phyloP scores from a whole-genome alignment of 1,140 invertebrate genomes.

The Bombus balteatus region DNA sequence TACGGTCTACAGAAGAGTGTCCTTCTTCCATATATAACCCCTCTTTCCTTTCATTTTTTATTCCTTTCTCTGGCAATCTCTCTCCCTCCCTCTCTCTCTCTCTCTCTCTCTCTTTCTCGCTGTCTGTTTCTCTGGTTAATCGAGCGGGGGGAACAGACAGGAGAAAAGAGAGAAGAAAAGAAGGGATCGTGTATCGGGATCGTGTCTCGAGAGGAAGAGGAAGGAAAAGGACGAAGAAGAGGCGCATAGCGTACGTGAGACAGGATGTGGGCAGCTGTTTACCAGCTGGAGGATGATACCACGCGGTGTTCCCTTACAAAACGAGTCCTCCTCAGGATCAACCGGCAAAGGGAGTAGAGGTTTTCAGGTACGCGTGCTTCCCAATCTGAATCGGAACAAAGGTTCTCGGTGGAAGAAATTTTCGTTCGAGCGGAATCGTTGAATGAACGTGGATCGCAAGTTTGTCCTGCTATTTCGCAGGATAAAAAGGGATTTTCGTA shows the following conservation, averaged over 20 bases:
- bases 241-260: slow-evolving; percentile 62
- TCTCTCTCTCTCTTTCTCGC: not conserved
- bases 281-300: slow-evolving; percentile 74
- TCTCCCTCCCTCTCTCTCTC: accelerated
- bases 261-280: slow-evolving; percentile 78
- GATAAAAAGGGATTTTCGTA: too few relatives aligned
- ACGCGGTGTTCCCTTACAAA: slow-evolving; percentile 41
- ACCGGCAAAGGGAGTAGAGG: not conserved
- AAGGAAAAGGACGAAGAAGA: slow-evolving; percentile 56
- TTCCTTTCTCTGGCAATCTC: not conserved
- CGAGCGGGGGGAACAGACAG: not conserved
- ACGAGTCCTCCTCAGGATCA: slow-evolving; percentile 35
- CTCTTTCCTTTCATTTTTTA: not conserved
- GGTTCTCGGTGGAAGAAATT: not conserved
- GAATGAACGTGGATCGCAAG: not conserved
- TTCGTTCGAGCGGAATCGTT: not conserved
- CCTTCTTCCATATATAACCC: not conserved
- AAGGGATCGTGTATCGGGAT: not conserved
- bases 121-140: not conserved
- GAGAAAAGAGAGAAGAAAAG: slow-evolving; percentile 25
- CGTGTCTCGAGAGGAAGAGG: slow-evolving; percentile 37
- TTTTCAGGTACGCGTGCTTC: not conserved
- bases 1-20: not conserved
- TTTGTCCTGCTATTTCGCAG: not conserved
- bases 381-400: not conserved